Evolutionary conservation across 2,113 vertebrate species (phyloP).

Genomic region (Sturnira hondurensis): DNA sequence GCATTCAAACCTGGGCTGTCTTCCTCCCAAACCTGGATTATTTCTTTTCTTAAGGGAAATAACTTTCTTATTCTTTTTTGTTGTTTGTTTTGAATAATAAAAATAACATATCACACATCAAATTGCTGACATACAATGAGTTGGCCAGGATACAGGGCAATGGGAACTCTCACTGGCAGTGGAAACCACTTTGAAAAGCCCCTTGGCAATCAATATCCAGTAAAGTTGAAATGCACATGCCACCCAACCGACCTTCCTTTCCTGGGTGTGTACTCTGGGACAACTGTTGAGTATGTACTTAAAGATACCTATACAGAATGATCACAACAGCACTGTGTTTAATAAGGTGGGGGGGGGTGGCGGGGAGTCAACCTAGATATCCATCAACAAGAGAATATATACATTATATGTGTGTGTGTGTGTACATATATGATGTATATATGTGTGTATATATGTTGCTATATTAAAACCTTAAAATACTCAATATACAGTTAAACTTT

Average conservation of each 20-base stretch:
- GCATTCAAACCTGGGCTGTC: neutral
- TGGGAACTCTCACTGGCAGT: neutral
- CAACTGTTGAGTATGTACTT: neutral
- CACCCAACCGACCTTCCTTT: neutral
- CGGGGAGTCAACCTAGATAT: neutral
- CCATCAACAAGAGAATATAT: neutral
- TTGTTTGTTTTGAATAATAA: neutral
- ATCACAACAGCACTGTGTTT: neutral
- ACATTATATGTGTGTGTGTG: neutral
- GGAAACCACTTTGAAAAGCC: neutral
- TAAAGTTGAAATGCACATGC: neutral
- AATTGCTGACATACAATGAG: neutral
- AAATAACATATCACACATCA: neutral
- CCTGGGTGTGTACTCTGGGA: neutral
- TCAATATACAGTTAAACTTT: neutral
- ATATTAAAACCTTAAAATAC: neutral
- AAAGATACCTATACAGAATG: neutral
- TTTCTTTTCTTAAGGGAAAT: neutral
- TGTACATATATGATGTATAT: too few relatives aligned
- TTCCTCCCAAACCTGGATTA: neutral
- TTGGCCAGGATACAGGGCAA: neutral
- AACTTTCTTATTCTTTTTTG: neutral
- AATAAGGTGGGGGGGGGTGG: neutral
- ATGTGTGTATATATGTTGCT: neutral
- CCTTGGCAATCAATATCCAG: neutral